Evolutionary conservation across 2,797 vertebrate species (phyloP).

Genomic region (Ambastaia sidthimunki): DNA sequence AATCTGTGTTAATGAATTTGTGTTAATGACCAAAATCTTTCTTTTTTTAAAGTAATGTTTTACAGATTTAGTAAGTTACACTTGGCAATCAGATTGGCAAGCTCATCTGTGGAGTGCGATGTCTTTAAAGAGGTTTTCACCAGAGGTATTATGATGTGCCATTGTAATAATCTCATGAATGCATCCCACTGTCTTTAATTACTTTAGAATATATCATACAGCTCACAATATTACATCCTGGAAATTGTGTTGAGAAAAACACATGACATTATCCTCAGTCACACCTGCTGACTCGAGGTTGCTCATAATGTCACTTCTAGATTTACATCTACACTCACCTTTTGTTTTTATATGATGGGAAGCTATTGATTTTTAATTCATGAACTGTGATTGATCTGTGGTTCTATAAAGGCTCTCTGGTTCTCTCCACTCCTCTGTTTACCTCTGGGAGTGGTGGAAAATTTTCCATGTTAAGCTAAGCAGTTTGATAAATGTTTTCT

Average conservation of each 20-base stretch:
- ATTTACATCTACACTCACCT: not conserved
- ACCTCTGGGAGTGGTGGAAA: not conserved
- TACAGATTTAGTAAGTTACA: not conserved
- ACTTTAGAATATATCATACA: slow-evolving; percentile 3
- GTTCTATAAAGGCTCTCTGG: not conserved
- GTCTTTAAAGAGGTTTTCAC: slow-evolving; percentile 4
- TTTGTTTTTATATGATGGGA: slow-evolving; percentile 1
- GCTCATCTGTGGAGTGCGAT: not conserved
- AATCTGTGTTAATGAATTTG: slow-evolving; percentile 58
- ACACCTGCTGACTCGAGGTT: slow-evolving; percentile 1
- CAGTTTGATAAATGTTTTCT: slow-evolving; percentile 55
- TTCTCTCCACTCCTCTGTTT: slow-evolving; percentile 1
- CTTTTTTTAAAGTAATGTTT: slow-evolving; percentile 44
- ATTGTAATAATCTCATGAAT: slow-evolving; percentile 22
- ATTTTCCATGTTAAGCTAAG: slow-evolving; percentile 39
- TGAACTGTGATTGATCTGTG: slow-evolving; percentile 14
- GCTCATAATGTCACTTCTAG: not conserved
- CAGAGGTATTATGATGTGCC: slow-evolving; percentile 38
- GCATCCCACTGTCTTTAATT: slow-evolving; percentile 9
- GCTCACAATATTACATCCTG: slow-evolving; percentile 8
- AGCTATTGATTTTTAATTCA: slow-evolving; percentile 6
- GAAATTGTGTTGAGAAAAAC: not conserved
- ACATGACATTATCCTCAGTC: not conserved
- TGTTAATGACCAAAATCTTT: slow-evolving; percentile 39
- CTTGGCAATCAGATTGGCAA: slow-evolving; percentile 41